Base-by-base conservation (phyloP, 2,113 vertebrate species). In the Manacus vitellinus region DNA sequence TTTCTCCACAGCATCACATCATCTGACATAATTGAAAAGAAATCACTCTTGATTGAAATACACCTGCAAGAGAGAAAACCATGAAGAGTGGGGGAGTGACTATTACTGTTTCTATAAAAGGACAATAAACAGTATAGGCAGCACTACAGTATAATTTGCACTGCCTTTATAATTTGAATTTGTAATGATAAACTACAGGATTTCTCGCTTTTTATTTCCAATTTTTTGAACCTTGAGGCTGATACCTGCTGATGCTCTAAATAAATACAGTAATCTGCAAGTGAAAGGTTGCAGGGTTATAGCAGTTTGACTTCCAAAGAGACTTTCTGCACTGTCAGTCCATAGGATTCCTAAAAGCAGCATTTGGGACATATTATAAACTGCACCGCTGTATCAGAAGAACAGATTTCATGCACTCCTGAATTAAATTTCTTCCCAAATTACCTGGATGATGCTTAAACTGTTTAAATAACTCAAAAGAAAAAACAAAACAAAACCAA, bases 1-100 rank as follows among this genome's bases (percentile, higher is more conserved):
- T 72, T 89, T 97, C 96, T 97, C 88, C 84, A 68, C 88, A 85
- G 86, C 47, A 85, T 92, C 86, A 89, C 17, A 20, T 94, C 83
- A 94, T 95, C 86, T 88, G 74, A 68, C 25, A 68, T 95, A 96
- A 97, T 94, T 96, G 89, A 77, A 91, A 88, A 94, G 71, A 89
- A 97, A 63, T 76, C 24, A 67, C 54, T 95, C 58, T 15, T 52
- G 52, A 52, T 27, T 76, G 65, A 85, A 89, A 78, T 80, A 46
- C 9, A 49, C 58, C 62, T 86, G 47, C 6, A 8, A 87, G 92
- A 96, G 46, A 79, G 47, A 90, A 94, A 75, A 39, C 24, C 33
- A 47, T 46, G 46, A 80, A 24, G 41, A 61, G 25, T 27, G 27
- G 44, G 8, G 5, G 76, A 46, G 43, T 55, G 74, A 72, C 82